Conservation (phyloP, 1,140 invertebrate species). For the Vanessa atalanta region DNA sequence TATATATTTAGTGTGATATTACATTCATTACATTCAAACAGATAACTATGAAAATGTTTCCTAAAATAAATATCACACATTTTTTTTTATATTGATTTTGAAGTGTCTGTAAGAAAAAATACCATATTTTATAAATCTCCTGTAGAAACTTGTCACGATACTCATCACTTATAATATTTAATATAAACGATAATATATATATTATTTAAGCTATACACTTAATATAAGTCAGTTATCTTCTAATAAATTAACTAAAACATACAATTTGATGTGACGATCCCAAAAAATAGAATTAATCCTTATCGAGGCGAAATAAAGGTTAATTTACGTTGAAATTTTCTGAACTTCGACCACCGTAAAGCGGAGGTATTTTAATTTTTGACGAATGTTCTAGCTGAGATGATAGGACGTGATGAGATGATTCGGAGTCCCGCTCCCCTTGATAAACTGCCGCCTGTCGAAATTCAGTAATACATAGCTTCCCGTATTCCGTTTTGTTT, state of each 20-base stretch:
- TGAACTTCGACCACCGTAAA: conserved; percentile 40
- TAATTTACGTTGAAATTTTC: neutral
- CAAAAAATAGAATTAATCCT: neutral
- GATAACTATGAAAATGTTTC: too few relatives aligned
- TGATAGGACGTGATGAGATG: conserved; percentile 52
- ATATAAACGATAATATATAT: neutral
- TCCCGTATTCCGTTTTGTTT: conserved; percentile 63
- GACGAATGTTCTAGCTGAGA: conserved; percentile 52
- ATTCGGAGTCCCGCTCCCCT: conserved; percentile 39
- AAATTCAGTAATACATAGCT: conserved; percentile 68
- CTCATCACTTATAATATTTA: too few relatives aligned
- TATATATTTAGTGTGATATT: too few relatives aligned
- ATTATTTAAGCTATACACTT: neutral
- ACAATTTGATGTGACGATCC: neutral
- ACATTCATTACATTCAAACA: too few relatives aligned
- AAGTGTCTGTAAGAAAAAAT: too few relatives aligned
- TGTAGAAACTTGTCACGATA: too few relatives aligned
- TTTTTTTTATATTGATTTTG: too few relatives aligned
- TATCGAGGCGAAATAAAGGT: neutral
- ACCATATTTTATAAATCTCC: too few relatives aligned
- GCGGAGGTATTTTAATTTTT: conserved; percentile 45
- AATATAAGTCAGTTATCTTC: conserved; percentile 1
- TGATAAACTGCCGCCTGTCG: conserved; percentile 48
- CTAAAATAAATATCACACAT: too few relatives aligned
- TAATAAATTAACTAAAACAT: conserved; percentile 1